phyloP scores from a whole-genome alignment of 1,140 invertebrate genomes.

The Pogonomyrmex californicus region DNA sequence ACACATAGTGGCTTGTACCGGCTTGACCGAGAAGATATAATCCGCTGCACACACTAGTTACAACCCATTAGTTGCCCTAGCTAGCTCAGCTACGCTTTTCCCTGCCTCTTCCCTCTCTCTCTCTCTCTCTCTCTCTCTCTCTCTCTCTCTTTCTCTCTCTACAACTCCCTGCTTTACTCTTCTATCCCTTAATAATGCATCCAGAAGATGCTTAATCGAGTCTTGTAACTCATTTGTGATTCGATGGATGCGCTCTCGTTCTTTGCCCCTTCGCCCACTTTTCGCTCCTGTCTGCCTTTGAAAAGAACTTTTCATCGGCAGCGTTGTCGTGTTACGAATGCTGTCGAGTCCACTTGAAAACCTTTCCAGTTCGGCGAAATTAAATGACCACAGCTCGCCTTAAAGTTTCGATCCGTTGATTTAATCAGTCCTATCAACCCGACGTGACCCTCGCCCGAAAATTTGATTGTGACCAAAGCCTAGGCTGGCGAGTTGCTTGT shows the following conservation, averaged over 20 bases:
- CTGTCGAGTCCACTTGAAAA: conserved; percentile 57
- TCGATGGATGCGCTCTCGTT: conserved; percentile 69
- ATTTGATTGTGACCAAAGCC: conserved; percentile 64
- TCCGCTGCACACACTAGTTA: conserved; percentile 75
- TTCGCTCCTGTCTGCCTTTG: conserved; percentile 1
- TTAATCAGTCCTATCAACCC: conserved; percentile 63
- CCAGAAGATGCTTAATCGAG: conserved; percentile 74
- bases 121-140: conserved; percentile 27
- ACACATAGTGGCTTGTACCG: conserved; percentile 65
- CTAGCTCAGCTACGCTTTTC: conserved; percentile 15
- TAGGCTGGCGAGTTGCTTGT: conserved; percentile 18
- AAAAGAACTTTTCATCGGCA: conserved; percentile 68
- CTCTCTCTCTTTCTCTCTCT: conserved; percentile 35
- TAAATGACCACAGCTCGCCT: conserved; percentile 69
- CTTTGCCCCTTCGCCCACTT: conserved; percentile 28
- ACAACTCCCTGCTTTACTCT: conserved; percentile 53
- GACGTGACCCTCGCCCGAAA: conserved; percentile 58
- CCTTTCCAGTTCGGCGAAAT: conserved; percentile 66
- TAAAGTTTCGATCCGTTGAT: conserved; percentile 75
- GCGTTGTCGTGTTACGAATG: conserved; percentile 24
- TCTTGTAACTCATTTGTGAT: conserved; percentile 77
- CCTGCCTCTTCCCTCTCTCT: too few relatives aligned
- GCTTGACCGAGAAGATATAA: conserved; percentile 76
- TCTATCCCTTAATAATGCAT: conserved; percentile 76
- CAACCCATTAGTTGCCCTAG: conserved; percentile 73